Evolutionary conservation across 1,140 invertebrate genomes (phyloP).

Genomic region (Andricus grossulariae): DNA sequence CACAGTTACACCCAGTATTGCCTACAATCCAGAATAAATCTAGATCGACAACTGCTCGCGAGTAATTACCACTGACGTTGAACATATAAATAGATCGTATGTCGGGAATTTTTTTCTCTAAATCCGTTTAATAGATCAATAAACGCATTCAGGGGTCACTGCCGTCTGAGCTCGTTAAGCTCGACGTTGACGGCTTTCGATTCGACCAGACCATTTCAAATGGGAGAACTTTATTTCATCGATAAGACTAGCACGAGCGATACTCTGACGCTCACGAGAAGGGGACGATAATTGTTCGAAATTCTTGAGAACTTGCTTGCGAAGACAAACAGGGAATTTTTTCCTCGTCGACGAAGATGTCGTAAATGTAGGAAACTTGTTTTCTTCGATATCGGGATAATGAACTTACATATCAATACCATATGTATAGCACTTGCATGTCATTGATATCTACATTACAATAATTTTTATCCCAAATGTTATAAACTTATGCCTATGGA

Average conservation of each 20-base stretch:
- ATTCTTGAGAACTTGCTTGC: neutral
- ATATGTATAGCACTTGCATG: neutral
- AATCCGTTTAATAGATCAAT: conserved; percentile 61
- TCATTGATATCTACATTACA: neutral
- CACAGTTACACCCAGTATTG: neutral
- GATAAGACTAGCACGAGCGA: conserved; percentile 5
- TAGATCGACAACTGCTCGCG: conserved; percentile 3
- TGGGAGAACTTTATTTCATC: neutral
- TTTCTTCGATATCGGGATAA: neutral
- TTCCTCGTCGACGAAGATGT: neutral
- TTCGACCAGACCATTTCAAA: neutral
- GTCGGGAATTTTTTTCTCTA: conserved; percentile 15
- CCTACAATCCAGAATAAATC: neutral
- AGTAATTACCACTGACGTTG: neutral
- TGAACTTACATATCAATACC: neutral
- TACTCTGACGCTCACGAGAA: neutral
- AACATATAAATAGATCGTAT: conserved; percentile 5
- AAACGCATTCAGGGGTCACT: conserved; percentile 59
- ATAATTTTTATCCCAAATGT: too few relatives aligned
- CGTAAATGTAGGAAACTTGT: conserved; percentile 1
- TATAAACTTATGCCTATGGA: too few relatives aligned
- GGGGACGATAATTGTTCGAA: neutral
- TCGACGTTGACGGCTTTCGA: conserved; percentile 1
- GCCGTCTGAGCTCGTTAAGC: conserved; percentile 46
- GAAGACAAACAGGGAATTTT: neutral